Base-by-base conservation (phyloP, 1,140 invertebrate genomes). In the Armadillidium nasatum region DNA sequence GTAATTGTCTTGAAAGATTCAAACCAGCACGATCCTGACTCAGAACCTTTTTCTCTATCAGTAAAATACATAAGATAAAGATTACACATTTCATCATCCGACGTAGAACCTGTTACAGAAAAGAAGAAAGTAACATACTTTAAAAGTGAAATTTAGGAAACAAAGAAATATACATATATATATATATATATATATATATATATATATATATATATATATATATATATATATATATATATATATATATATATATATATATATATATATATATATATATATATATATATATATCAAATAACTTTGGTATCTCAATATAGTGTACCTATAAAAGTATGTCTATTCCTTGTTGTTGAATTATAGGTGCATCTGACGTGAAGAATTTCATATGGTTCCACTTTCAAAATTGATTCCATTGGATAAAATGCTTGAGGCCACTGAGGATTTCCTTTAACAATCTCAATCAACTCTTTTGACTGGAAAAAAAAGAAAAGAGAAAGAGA, bases 21-120 rank as follows among this genome's bases (percentile, higher is more conserved):
- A 43, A 71, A 74, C 0, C 69, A 60, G 72, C 84, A 84, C 4
- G 66, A 66, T 10, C 72, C 70, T 54, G 44, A 78, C 21, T 82
- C 75, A 0, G 76, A 68, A 7, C 81, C 81, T 10, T 23, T 13
- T 50, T 75, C 80, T 0, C 78, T 75, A 44, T 86, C 84, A 2
- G 86, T 86, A 82, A 88, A 90, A 82, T 88, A 91, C 89, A 91
- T 90, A 13, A 90, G 82, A 83, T 91, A 91, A 71, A 91, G 86
- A 82, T 91, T 91, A 83, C 89, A 91, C 90, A 91, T 91, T 83
- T 91, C 90, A 84, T 91, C 89, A 43, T 84, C 85, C 13, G 88
- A 85, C 10, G 88, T 89, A n/a, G 85, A 80, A 45, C 89, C 88
- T 82, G 78, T 60, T 60, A 19, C 0, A 19, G 7, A 19, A 60